Conservation (phyloP, 2,113 vertebrate genomes). For the Daphoenositta chrysoptera region DNA sequence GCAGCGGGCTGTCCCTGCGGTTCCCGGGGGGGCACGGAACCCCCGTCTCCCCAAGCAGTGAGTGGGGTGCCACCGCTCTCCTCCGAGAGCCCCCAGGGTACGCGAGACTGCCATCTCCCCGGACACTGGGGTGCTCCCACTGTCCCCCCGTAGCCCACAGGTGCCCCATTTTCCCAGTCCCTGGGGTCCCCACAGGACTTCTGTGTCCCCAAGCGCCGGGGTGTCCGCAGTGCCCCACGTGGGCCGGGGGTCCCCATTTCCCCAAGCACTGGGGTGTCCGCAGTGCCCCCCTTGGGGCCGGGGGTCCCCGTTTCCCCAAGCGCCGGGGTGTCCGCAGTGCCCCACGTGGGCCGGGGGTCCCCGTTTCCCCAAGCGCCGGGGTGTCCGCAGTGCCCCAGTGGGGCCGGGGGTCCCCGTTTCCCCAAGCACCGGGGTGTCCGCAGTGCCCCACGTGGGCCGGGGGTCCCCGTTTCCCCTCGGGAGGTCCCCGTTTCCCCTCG, state of each 20-base stretch:
- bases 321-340: accelerated
- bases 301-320: too few species aligned
- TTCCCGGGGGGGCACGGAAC: background rate
- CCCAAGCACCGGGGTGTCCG: background rate
- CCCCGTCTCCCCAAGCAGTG: accelerated
- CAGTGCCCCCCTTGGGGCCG: accelerated
- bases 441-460: accelerated
- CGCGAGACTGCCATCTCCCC: background rate
- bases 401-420: background rate
- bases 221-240: accelerated
- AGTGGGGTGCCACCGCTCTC: too few species aligned
- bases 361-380: accelerated
- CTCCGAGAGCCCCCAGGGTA: background rate
- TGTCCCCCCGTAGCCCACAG: background rate
- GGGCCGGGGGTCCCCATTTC: too few species aligned
- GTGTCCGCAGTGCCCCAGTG: too few species aligned
- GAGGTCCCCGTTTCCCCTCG: too few species aligned
- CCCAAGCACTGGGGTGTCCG: accelerated
- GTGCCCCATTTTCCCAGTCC: accelerated
- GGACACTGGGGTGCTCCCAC: accelerated
- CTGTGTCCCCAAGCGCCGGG: background rate
- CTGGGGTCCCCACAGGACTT: background rate
- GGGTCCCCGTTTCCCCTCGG: too few species aligned
- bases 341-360: accelerated
- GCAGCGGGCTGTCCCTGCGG: accelerated